Evolutionary conservation across 2,888 invertebrate genomes (phyloP).

Genomic region (Stramonita haemastoma): DNA sequence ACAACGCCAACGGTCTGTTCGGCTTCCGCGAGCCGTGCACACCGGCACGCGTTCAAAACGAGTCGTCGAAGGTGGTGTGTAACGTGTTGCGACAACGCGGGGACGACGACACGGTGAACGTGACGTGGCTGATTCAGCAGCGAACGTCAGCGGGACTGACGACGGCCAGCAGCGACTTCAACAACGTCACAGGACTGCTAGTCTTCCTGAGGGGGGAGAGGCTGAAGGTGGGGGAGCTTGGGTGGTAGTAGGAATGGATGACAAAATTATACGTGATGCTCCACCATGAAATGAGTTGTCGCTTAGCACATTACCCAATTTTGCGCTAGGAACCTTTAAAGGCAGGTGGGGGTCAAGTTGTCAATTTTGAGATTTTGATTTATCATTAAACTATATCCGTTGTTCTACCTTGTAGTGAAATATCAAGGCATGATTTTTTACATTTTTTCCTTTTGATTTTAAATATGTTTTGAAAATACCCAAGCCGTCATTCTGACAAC

Average conservation of each 20-base stretch:
- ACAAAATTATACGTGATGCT: too few relatives aligned
- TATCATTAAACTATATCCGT: too few relatives aligned
- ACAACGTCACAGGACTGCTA: constrained; percentile 64
- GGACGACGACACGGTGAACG: constrained; percentile 68
- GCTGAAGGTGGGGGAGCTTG: constrained; percentile 56
- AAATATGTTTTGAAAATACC: too few relatives aligned
- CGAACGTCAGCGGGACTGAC: constrained; percentile 44
- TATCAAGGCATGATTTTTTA: too few relatives aligned
- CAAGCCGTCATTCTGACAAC: too few relatives aligned
- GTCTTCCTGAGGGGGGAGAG: constrained; percentile 70
- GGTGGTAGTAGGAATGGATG: background rate
- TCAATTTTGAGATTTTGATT: too few relatives aligned
- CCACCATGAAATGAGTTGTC: too few relatives aligned
- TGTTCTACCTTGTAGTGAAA: too few relatives aligned
- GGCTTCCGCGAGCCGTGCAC: constrained; percentile 67
- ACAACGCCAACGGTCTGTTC: constrained; percentile 76
- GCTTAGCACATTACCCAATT: too few relatives aligned
- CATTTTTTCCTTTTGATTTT: too few relatives aligned
- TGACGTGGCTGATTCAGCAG: constrained; percentile 69
- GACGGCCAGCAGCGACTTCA: constrained; percentile 64
- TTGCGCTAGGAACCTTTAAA: too few relatives aligned
- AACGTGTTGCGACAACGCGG: constrained; percentile 67
- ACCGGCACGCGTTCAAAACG: constrained; percentile 56
- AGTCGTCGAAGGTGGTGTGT: constrained; percentile 63
- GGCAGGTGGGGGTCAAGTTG: too few relatives aligned